Conservation (phyloP, 2,888 invertebrate species). For the Branchipolynoe longqiensis region DNA sequence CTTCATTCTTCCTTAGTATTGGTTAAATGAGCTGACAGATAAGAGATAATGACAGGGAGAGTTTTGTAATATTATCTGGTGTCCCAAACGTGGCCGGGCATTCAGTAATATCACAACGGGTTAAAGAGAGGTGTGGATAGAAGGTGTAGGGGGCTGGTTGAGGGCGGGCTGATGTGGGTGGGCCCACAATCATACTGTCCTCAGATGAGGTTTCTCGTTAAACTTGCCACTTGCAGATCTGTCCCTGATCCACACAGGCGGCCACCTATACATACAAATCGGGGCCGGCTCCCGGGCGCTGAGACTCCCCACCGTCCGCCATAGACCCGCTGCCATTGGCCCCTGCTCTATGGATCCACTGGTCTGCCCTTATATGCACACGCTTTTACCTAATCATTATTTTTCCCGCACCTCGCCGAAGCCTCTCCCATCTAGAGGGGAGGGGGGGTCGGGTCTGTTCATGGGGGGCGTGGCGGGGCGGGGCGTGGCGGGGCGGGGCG, state of each 20-base stretch:
- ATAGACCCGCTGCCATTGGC: neutral
- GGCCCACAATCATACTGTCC: constrained; percentile 27
- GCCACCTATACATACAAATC: constrained; percentile 31
- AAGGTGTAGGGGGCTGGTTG: too few relatives aligned
- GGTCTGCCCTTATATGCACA: neutral
- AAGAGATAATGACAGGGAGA: too few relatives aligned
- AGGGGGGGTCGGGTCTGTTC: too few relatives aligned
- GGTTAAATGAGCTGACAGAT: too few relatives aligned
- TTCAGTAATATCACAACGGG: too few relatives aligned
- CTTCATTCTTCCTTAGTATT: too few relatives aligned
- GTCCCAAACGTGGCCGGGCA: too few relatives aligned
- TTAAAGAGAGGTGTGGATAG: neutral
- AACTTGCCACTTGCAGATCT: constrained; percentile 10
- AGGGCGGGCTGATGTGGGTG: neutral
- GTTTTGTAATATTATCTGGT: too few relatives aligned
- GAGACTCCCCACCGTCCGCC: neutral
- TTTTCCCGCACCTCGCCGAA: too few relatives aligned
- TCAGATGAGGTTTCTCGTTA: constrained; percentile 3
- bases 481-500: too few relatives aligned
- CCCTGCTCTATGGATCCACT: constrained; percentile 9
- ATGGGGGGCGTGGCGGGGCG: too few relatives aligned
- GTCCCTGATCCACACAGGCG: neutral
- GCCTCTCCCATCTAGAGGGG: too few relatives aligned
- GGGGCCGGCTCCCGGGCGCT: neutral
- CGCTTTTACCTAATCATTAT: constrained; percentile 21